Evolutionary conservation across 2,888 invertebrate species (phyloP).

Genomic region (Heteromurus nitidus): DNA sequence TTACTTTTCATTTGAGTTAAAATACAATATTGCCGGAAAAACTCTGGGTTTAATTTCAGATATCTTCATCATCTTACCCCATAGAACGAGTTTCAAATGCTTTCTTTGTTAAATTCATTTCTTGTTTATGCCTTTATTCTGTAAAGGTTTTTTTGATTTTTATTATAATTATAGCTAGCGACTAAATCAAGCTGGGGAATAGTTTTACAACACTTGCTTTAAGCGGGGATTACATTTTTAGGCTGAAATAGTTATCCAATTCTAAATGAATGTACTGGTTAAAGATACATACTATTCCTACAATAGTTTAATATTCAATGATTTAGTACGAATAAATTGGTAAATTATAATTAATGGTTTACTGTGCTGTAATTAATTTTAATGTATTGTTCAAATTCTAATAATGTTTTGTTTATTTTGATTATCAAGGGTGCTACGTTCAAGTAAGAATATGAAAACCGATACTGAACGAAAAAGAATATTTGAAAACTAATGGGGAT

Average conservation of each 20-base stretch:
- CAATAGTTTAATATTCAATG: slow-evolving; percentile 8
- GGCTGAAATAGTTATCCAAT: slow-evolving; percentile 22
- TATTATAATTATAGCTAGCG: not conserved
- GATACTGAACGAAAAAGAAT: slow-evolving; percentile 58
- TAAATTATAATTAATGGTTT: slow-evolving; percentile 21
- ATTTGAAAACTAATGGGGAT: slow-evolving; percentile 51
- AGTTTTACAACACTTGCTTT: slow-evolving; percentile 53
- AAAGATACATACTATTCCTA: slow-evolving; percentile 2
- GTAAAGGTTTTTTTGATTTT: slow-evolving; percentile 2
- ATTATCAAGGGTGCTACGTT: slow-evolving; percentile 68
- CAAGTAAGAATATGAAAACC: slow-evolving; percentile 68
- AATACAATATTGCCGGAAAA: too few species aligned
- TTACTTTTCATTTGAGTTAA: too few species aligned
- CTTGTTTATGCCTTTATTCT: too few species aligned
- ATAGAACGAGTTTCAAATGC: too few species aligned
- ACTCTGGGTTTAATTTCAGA: too few species aligned
- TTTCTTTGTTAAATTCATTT: too few species aligned
- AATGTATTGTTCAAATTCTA: slow-evolving; percentile 42
- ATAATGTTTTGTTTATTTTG: slow-evolving; percentile 69
- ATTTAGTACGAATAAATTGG: slow-evolving; percentile 42
- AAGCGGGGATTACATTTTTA: slow-evolving; percentile 30
- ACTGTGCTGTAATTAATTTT: not conserved
- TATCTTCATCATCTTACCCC: too few species aligned
- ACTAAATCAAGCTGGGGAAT: slow-evolving; percentile 10
- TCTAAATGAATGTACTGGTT: not conserved